These are phyloP conservation scores for Adelges cooleyi DNA, from an alignment of 1,140 invertebrate genomes.

Conservation along the genomic window DNA sequence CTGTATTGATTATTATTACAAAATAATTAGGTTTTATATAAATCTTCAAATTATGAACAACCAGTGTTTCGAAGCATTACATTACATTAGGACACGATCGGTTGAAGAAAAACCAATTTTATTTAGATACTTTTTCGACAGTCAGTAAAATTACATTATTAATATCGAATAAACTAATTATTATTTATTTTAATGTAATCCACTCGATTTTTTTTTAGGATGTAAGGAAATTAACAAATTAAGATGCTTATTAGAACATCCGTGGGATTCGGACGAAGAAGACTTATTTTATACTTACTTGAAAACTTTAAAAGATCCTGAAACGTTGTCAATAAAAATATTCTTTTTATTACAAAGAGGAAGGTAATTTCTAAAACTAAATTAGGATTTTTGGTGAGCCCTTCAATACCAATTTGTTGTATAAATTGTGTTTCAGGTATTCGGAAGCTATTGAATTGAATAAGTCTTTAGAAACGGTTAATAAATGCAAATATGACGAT, in stretches of 20 bases:
- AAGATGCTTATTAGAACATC: background rate
- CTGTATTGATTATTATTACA: background rate
- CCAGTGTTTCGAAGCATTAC: background rate
- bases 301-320: background rate
- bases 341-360: constrained; percentile 9
- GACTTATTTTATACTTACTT: constrained; percentile 9
- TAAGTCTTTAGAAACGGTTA: background rate
- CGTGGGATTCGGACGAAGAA: background rate
- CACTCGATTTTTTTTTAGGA: background rate
- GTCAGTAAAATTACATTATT: background rate
- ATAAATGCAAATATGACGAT: background rate
- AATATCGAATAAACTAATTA: background rate
- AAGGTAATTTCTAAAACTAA: background rate
- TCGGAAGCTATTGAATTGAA: background rate
- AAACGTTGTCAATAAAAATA: background rate
- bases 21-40: background rate
- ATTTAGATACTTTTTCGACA: constrained; percentile 5
- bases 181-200: background rate
- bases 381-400: no score
- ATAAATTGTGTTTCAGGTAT: background rate
- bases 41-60: constrained; percentile 2
- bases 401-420: no score
- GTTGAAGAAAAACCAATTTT: background rate
- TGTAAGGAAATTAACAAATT: constrained; percentile 2
- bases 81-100: background rate